Base-by-base conservation (phyloP, 2,888 invertebrate genomes). In the Octodonta nipae region DNA sequence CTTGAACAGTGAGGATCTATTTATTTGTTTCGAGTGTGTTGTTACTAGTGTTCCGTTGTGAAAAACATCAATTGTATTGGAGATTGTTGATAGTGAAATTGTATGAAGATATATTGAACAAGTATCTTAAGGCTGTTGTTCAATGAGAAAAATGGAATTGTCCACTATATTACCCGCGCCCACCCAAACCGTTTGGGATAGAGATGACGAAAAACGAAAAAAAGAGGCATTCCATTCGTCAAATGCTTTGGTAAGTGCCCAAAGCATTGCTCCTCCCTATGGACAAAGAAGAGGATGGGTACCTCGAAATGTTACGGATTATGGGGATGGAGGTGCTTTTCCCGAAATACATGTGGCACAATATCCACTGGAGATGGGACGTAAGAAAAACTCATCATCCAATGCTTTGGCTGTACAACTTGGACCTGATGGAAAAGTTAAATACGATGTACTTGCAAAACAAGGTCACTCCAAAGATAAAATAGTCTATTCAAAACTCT, bases 321-420 rank as follows among this genome's bases (percentile, higher is more conserved):
- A 67, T 58, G 77, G 74, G 49, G 96, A 96, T 74, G 98, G 98
- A 1, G 98, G 98, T 14, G 89, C 98, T 0, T 98, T 89, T 61
- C 98, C 98, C 0, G 98, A 98, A 66, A 88, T 96, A 41, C 85
- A 83, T 52, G 84, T 93, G 13, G 95, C 93, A 0, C 98, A 99
- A 54, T 89, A 88, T 63, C 98, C 98, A 0, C 62, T 96, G 35
- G 82, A 80, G 5, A 86, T 96, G 86, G 95, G 93, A 0, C 72
- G 76, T 8, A 75, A 77, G 15, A 78, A 79, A 31, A 78, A 79
- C 30, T 79, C 78, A 50, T 3, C 22, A 3, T 75, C 78, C 14
- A 95, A 93, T 64, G 88, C 93, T 0, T 58, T 98, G 1, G 89
- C 93, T 0, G 80, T 93, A 0, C 89, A 93, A 52, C 63, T 95